These are phyloP conservation scores for Tetranychus cinnabarinus DNA, from an alignment of 1,140 invertebrate species.

Conservation along the genomic window DNA sequence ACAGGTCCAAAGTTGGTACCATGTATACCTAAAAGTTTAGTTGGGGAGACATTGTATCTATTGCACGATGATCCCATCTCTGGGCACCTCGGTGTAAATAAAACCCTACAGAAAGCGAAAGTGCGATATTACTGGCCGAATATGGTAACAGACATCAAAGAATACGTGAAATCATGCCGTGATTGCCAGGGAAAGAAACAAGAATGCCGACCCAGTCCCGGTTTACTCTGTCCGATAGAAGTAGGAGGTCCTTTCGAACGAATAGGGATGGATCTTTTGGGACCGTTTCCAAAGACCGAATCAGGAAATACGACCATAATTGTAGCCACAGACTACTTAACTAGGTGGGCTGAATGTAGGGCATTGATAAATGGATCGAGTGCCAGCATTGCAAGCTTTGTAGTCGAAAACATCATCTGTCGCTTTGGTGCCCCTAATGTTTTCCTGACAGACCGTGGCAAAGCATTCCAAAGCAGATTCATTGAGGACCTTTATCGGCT, in stretches of 20 bases:
- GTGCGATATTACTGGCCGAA: slow-evolving; percentile 1
- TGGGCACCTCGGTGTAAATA: slow-evolving; percentile 1
- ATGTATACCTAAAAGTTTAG: neutral
- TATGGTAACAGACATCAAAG: neutral
- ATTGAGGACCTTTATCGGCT: neutral
- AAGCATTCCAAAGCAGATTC: neutral
- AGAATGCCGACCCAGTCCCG: neutral
- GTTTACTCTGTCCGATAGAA: slow-evolving; percentile 5
- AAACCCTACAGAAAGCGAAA: neutral
- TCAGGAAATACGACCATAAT: slow-evolving; percentile 14
- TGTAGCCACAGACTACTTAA: slow-evolving; percentile 14
- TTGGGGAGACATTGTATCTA: neutral
- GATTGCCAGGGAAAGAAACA: neutral
- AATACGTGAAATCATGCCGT: neutral
- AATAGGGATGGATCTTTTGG: slow-evolving; percentile 16
- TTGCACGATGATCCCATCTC: neutral
- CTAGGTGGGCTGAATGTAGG: slow-evolving; percentile 13
- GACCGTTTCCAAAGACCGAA: slow-evolving; percentile 10
- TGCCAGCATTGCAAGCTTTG: slow-evolving; percentile 2
- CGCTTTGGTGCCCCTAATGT: slow-evolving; percentile 16
- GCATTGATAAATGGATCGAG: slow-evolving; percentile 5
- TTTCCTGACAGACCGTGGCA: slow-evolving; percentile 15
- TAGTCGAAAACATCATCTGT: slow-evolving; percentile 17
- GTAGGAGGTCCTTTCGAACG: slow-evolving; percentile 9
- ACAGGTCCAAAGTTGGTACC: neutral